Conservation (phyloP, 2,888 invertebrate species). For the Nesidiocoris tenuis region DNA sequence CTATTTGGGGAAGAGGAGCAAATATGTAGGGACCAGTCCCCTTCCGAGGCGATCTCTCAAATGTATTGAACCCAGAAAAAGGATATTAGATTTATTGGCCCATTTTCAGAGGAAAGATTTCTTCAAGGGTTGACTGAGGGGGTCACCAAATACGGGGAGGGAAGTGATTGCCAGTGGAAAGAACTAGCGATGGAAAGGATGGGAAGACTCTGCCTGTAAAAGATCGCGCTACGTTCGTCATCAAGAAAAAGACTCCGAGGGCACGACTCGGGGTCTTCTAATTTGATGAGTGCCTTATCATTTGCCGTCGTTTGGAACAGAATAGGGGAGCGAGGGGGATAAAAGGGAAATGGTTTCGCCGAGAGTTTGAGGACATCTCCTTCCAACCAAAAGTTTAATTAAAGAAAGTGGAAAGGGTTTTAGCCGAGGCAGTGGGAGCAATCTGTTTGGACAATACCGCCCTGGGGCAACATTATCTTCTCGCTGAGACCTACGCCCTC, state of each 20-base stretch:
- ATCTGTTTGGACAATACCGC: slow-evolving; percentile 42
- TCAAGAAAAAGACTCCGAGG: slow-evolving; percentile 16
- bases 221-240: slow-evolving; percentile 31
- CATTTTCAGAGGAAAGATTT: neutral
- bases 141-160: neutral
- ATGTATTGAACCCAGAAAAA: neutral
- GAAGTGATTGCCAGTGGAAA: neutral
- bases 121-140: neutral
- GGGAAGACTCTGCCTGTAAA: slow-evolving; percentile 18
- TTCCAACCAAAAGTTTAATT: slow-evolving; percentile 36
- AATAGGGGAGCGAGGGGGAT: neutral
- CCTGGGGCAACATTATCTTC: slow-evolving; percentile 42
- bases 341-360: neutral
- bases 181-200: neutral
- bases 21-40: neutral
- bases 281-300: slow-evolving; percentile 42
- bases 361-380: slow-evolving; percentile 22
- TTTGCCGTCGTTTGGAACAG: neutral
- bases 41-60: neutral
- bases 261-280: slow-evolving; percentile 8
- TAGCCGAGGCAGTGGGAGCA: slow-evolving; percentile 21
- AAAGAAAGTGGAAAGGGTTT: slow-evolving; percentile 39
- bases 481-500: neutral
- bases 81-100: neutral
- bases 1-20: neutral